Base-by-base conservation (phyloP, 2,797 vertebrate genomes). In the Octomys mimax region DNA sequence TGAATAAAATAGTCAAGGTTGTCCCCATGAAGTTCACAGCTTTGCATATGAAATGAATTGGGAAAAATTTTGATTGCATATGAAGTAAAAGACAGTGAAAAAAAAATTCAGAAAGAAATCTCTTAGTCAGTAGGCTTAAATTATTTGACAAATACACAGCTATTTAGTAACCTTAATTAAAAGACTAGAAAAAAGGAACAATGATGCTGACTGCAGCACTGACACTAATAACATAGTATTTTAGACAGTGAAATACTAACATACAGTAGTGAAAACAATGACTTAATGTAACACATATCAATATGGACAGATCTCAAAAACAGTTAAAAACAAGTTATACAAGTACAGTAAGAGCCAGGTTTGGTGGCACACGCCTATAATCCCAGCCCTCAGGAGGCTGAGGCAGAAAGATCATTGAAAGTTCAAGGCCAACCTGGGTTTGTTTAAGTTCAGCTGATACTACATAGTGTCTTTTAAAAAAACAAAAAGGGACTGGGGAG, bases 141-240 rank as follows among this genome's bases (percentile, higher is more conserved):
- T 89, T 82, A 83, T 59, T 42, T 84, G 28, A 2, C 83, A 95
- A 89, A 59, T 87, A 81, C 19, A 68, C 9, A 87, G 13, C 54
- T 92, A 19, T 80, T 91, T 62, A 82, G 42, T 83, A 75, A 87
- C n/a, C 22, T 92, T 68, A 89, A 89, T 77, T 75, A 59, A 94
- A 94, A 39, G 19, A 61, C 87, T 84, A 5, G 46, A 96, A 46
- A 80, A 80, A 82, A 85, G 39, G 49, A 6, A 16, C 36, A 91
- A 1, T 87, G n/a, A 31, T 73, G 75, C 79, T 96, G 68, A 81
- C 46, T 90, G 42, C 31, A 81, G 6, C 70, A 31, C 52, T 85
- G 26, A 81, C 70, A 85, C 36, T 93, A 82, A 77, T 77, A 88
- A 93, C 89, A 70, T 92, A 31, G 11, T 77, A 46, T 95, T 85